Base-by-base conservation (phyloP, 2,797 vertebrate genomes). In the Propithecus deckenii region DNA sequence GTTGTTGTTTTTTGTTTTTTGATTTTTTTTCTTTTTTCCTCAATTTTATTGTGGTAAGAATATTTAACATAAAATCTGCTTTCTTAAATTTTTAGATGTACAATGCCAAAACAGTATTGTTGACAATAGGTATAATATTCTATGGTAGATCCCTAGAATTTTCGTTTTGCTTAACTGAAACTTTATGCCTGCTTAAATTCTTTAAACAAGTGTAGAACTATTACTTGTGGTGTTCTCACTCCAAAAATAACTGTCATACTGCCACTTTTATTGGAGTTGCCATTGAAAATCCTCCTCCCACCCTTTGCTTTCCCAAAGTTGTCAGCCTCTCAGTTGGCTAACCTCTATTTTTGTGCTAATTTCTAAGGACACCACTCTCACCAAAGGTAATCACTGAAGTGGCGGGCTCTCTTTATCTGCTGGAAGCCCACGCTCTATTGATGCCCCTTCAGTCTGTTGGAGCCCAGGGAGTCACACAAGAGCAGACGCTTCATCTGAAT, bases 381-480 rank as follows among this genome's bases (percentile, higher is more conserved):
- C n/a, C 69, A 46, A 46, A 61, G 63, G 32, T 46, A 20, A n/a
- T 32, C 25, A 2, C 12, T 35, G 30, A 76, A 32, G 17, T 22
- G 15, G 18, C 7, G 30, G 75, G 28, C 63, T 63, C 14, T 78
- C 22, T 18, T 2, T n/a, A 32, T 30, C 8, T 65, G 38, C 30
- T 30, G 17, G 71, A 75, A 55, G 48, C 81, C 38, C 78, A 30
- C 8, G 10, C 18, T 32, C 10, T 65, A 0, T 13, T 10, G 32
- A 15, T 72, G 38, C 14, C 57, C 43, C 43, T 41, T 50, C 4
- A 0, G 20, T 38, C 23, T 7, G 0, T 12, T 38, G 67, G 86
- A 74, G 41, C 35, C 23, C 1, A 11, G 63, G n/a, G 20, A 23
- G 32, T 50, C 32, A 3, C n/a, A 0, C 0, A 25, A 38, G 75